These are phyloP conservation scores for Pyxicephalus adspersus DNA, from an alignment of 2,113 vertebrate genomes.

Conservation along the genomic window DNA sequence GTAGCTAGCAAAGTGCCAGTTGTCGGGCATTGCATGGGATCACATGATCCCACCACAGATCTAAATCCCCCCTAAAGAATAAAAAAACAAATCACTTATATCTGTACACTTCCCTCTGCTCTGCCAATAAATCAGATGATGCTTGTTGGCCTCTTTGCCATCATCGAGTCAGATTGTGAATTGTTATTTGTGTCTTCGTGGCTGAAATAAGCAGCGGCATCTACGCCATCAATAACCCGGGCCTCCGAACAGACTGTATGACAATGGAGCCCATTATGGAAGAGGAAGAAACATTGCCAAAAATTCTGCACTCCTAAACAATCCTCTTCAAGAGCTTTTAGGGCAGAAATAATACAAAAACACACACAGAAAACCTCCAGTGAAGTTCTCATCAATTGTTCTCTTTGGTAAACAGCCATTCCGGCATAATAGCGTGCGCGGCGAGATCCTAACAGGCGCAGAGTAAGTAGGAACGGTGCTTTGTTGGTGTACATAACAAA, in stretches of 20 bases:
- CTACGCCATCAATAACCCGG: too few relatives aligned
- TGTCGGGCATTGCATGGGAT: too few relatives aligned
- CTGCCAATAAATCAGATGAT: too few relatives aligned
- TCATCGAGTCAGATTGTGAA: too few relatives aligned
- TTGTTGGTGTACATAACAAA: slow-evolving; percentile 35
- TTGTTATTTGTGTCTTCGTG: too few relatives aligned
- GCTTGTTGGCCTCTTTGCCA: too few relatives aligned
- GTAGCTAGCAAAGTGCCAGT: too few relatives aligned
- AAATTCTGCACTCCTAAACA: neutral
- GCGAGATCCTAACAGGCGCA: neutral
- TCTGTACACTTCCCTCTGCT: too few relatives aligned
- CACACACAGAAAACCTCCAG: neutral
- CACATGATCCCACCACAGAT: too few relatives aligned
- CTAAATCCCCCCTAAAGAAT: too few relatives aligned
- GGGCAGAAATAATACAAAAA: neutral
- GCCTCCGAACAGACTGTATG: neutral
- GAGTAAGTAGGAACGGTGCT: neutral
- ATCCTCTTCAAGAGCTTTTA: neutral
- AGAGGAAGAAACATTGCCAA: neutral
- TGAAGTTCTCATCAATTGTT: neutral
- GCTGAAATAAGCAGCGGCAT: too few relatives aligned
- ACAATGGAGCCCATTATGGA: neutral
- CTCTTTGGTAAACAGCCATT: neutral
- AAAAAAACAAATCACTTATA: too few relatives aligned
- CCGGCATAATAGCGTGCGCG: neutral